Evolutionary conservation across 2,113 vertebrate genomes (phyloP), one percentile per base, ranked within the genome.

Genomic region (Phylloscopus trochilus): DNA sequence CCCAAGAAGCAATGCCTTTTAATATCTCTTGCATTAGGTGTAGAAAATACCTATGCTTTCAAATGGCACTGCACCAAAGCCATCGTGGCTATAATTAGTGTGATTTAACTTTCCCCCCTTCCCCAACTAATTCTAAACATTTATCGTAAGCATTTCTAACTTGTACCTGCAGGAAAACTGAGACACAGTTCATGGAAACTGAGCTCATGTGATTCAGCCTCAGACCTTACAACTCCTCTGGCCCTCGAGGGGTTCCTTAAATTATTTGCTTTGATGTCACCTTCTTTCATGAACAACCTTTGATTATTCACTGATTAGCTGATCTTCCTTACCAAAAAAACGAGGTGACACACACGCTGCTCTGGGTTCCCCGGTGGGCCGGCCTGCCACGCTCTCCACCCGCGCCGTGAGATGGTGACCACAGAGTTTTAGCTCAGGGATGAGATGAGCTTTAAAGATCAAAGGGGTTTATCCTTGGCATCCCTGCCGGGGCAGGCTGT

Each of bases 201-300:
- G 31, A 83, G 21, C 87, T 95, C 90, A 49, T 91, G 89, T 98
- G 97, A 98, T 97, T 97, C 97, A 97, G 96, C 92, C 89, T 95
- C 83, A 96, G 95, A 92, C 73, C 95, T 95, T 97, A 90, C 95
- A 97, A 96, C 79, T 97, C 88, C 97, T 92, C 95, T 95, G 97
- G 94, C 96, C 97, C 97, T 96, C 70, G 59, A 90, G 97, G 98
- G 97, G 93, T 96, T 97, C 95, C 96, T 96, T 92, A 63, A 85
- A 90, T 85, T 82, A 59, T 94, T 90, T 87, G 56, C 97, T 98
- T 97, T 98, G 98, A 98, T 96, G 98, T 96, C 77, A 59, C 91
- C 96, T 68, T 76, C 92, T 97, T 96, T 95, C 95, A 95, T 93
- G 95, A 93, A 21, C 77, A 90, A 58, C 46, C 63, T 88, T 88